Conservation (phyloP, 2,797 vertebrate genomes). For the Anguilla megastoma region DNA sequence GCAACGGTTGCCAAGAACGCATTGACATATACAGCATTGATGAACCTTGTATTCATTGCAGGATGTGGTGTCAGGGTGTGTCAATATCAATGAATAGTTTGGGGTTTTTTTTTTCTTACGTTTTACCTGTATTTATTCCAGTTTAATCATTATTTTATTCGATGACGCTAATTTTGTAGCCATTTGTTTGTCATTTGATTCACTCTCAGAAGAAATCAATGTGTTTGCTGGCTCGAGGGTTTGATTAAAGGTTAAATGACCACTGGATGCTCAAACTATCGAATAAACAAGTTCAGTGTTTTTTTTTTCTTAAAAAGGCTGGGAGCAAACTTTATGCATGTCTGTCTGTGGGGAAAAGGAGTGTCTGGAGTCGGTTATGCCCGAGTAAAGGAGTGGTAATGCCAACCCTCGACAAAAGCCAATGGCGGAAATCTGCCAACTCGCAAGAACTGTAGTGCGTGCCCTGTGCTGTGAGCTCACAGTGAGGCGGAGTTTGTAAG, state of each 20-base stretch:
- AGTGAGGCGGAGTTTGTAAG: background rate
- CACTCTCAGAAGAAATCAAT: background rate
- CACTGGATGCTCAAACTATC: background rate
- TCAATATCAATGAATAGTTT: background rate
- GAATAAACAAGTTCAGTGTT: background rate
- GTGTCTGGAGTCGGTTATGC: background rate
- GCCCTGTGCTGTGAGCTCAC: background rate
- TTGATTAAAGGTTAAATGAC: constrained; percentile 17
- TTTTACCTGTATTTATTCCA: constrained; percentile 8
- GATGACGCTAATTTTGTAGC: background rate
- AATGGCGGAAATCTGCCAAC: background rate
- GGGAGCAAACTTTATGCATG: background rate
- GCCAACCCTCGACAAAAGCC: background rate
- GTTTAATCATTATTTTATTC: background rate
- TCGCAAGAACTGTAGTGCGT: background rate
- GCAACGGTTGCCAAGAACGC: background rate
- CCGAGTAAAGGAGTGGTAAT: background rate
- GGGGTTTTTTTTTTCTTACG: background rate
- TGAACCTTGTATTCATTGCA: background rate
- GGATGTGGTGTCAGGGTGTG: background rate
- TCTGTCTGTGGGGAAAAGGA: background rate
- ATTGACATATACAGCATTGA: background rate
- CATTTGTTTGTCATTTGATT: background rate
- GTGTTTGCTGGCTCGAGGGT: background rate
- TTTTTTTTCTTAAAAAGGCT: background rate